A percentile compares a stretch with the other conserved stretches of the same genome.
These are phyloP conservation scores for Arizona elegans DNA, from an alignment of 2,113 vertebrate species.

Conservation along the genomic window DNA sequence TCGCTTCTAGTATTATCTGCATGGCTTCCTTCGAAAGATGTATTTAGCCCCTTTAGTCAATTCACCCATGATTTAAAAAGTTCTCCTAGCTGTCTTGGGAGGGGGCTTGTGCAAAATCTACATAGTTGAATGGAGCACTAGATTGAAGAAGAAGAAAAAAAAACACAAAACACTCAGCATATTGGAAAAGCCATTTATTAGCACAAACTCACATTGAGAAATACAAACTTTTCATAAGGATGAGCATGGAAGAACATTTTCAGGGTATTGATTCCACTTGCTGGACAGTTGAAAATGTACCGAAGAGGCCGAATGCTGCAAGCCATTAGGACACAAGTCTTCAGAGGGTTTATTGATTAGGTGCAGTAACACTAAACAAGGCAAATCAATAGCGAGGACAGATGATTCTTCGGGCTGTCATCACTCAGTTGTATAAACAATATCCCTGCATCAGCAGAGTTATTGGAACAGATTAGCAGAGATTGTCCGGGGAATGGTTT, in stretches of 20 bases:
- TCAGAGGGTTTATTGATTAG: slow-evolving; percentile 47
- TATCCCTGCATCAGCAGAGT: slow-evolving; percentile 11
- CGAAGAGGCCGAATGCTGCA: slow-evolving; percentile 42
- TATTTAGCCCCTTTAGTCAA: slow-evolving; percentile 34
- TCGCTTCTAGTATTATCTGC: slow-evolving; percentile 14
- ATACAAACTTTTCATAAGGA: slow-evolving; percentile 56
- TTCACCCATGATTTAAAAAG: slow-evolving; percentile 45
- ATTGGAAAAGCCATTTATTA: slow-evolving; percentile 52
- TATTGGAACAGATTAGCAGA: slow-evolving; percentile 4
- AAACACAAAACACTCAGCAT: not conserved
- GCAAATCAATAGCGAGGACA: slow-evolving; percentile 34
- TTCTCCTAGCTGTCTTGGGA: not conserved
- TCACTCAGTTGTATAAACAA: slow-evolving; percentile 39
- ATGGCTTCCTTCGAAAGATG: slow-evolving; percentile 25
- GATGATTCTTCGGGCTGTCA: slow-evolving; percentile 29
- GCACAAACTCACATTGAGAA: slow-evolving; percentile 50
- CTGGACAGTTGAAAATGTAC: slow-evolving; percentile 47
- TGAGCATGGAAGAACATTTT: slow-evolving; percentile 42
- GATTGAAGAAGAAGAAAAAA: not conserved
- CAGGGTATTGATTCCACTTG: slow-evolving; percentile 52
- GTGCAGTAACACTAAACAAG: slow-evolving; percentile 39
- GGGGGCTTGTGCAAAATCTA: not conserved
- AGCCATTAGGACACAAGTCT: slow-evolving; percentile 31
- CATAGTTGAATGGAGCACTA: slow-evolving; percentile 35
- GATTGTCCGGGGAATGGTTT: not conserved